Base-by-base conservation (phyloP, 2,888 invertebrate genomes). In the Agrochola litura region DNA sequence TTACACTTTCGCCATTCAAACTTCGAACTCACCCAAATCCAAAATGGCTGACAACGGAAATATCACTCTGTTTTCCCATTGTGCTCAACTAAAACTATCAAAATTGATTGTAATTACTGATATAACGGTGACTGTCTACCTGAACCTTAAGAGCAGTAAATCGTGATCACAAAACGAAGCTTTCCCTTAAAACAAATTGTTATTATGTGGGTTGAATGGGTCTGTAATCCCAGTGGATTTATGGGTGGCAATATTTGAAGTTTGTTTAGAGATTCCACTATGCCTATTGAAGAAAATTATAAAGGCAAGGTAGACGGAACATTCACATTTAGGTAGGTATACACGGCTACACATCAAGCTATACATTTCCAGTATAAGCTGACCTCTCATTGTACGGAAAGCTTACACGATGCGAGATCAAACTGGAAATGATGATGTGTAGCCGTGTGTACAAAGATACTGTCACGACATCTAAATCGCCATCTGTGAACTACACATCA, bases 31-130 rank as follows among this genome's bases (percentile, higher is more conserved):
- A 16, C 25, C 19, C 5, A 19, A 70, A 70, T 60, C 0, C 71
- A 72, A 79, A 65, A 79, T 78, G 78, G 78, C 65, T 4, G 43
- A 30, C n/a, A 58, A 30, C 19, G 25, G 22, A 64, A 63, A 52
- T 67, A 37, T 64, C 22, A 68, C 12, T 41, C 8, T 46, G 43
- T 71, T 61, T 71, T 16, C 43, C 61, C 43, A 60, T 85, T 79
- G 81, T 79, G 30, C 22, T 22, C 0, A 25, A 54, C 67, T 56
- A 46, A 69, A 82, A 82, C 84, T 80, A 82, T 72, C 64, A 84
- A 69, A 79, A 79, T 77, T 80, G 43, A 79, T 86, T 76, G 79
- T 71, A 75, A 84, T 85, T 73, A 73, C 49, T 77, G 77, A 78
- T 71, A 78, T 82, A 56, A 81, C 60, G 30, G 54, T 61, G 49